A percentile compares a stretch with the other conserved stretches of the same genome.
phyloP scores from a whole-genome alignment of 2,888 invertebrate genomes.

The Tiliacea aurago region DNA sequence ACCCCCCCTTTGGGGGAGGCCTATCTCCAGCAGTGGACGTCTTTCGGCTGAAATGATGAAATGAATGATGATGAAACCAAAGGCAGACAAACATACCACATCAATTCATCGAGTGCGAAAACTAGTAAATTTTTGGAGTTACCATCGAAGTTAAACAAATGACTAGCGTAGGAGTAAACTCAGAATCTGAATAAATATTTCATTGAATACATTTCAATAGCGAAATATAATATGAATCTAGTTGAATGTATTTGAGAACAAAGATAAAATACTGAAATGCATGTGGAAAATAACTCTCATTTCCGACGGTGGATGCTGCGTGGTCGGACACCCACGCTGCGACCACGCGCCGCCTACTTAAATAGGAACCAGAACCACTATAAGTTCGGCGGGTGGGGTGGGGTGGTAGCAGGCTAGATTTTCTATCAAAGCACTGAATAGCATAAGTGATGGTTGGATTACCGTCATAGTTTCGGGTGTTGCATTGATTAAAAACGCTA shows the following conservation, averaged over 20 bases:
- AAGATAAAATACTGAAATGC: constrained; percentile 22
- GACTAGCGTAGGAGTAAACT: neutral
- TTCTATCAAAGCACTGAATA: constrained; percentile 16
- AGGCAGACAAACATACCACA: neutral
- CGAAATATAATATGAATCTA: too few species aligned
- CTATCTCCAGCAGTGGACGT: too few species aligned
- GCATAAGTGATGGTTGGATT: neutral
- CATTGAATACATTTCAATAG: neutral
- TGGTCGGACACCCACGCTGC: constrained; percentile 5
- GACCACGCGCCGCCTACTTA: constrained; percentile 3
- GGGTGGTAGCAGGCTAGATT: neutral
- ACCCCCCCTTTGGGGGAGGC: too few species aligned
- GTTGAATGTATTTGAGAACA: neutral
- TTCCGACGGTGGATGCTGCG: neutral
- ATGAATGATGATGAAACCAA: too few species aligned
- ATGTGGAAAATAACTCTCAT: constrained; percentile 12
- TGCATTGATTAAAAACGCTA: neutral
- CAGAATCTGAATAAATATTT: constrained; percentile 4
- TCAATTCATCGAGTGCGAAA: neutral
- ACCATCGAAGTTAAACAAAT: neutral
- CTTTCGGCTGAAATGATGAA: too few species aligned
- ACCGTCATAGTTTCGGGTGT: neutral
- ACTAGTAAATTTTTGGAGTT: neutral
- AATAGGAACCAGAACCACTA: neutral
- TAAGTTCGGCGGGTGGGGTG: neutral